Percentiles rank a stretch among this genome's conserved stretches.
phyloP scores from a whole-genome alignment of 2,113 vertebrate genomes.

The Erpornis zantholeuca region DNA sequence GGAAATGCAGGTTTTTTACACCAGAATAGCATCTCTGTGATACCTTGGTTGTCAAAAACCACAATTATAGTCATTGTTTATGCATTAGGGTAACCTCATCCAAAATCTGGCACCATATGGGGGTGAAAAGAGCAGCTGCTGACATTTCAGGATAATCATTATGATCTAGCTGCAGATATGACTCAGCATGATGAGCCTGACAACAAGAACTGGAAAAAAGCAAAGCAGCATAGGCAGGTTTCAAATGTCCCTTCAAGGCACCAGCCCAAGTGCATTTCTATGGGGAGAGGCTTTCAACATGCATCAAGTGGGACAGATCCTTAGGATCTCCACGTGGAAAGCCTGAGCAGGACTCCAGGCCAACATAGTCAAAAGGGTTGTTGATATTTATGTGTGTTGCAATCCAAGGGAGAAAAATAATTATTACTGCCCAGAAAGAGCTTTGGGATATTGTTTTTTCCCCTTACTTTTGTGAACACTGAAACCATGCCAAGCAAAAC shows the following conservation, averaged over 20 bases:
- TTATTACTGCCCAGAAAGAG: neutral
- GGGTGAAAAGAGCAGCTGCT: constrained; percentile 66
- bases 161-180: constrained; percentile 58
- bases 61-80: constrained; percentile 64
- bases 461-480: neutral
- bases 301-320: neutral
- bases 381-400: neutral
- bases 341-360: neutral
- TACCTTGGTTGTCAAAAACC: constrained; percentile 60
- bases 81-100: constrained; percentile 68
- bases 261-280: neutral
- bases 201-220: constrained; percentile 6
- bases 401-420: neutral
- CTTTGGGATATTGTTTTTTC: neutral
- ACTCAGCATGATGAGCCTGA: constrained; percentile 56
- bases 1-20: constrained; percentile 22
- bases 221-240: constrained; percentile 1
- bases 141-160: constrained; percentile 63
- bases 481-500: constrained; percentile 17
- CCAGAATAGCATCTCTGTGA: constrained; percentile 21
- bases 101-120: constrained; percentile 55
- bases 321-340: neutral
- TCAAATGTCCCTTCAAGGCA: constrained; percentile 32
- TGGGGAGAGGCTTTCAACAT: neutral
- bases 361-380: neutral